Evolutionary conservation across 2,113 vertebrate species (phyloP).

Genomic region (Andinoacara biseriatus): DNA sequence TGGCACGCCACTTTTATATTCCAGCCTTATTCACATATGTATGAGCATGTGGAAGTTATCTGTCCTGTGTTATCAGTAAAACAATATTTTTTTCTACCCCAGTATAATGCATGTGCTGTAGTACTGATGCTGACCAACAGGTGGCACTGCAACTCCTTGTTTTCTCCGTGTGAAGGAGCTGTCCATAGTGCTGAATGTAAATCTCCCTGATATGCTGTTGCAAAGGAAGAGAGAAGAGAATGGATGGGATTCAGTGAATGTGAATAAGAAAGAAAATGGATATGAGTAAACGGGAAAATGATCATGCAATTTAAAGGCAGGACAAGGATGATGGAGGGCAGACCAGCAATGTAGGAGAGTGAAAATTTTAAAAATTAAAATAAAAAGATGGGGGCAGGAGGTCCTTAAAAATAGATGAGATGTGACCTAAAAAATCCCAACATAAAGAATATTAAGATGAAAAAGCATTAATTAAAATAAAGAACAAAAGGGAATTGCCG

Average conservation of each 20-base stretch:
- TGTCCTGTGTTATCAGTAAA: conserved; percentile 38
- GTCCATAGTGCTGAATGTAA: conserved; percentile 65
- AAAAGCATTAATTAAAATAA: conserved; percentile 15
- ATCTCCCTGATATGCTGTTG: conserved; percentile 49
- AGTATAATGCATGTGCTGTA: background rate
- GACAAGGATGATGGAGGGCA: background rate
- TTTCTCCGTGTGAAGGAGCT: conserved; percentile 29
- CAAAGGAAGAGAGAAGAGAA: conserved; percentile 36
- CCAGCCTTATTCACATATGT: conserved; percentile 46
- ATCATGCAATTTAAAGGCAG: conserved; percentile 24
- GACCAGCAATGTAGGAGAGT: background rate
- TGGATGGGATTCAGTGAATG: conserved; percentile 47
- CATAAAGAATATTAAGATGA: conserved; percentile 12
- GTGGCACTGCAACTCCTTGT: conserved; percentile 73
- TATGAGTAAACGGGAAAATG: background rate
- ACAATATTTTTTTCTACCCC: background rate
- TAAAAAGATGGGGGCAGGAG: background rate
- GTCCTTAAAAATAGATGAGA: background rate
- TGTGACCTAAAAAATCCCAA: conserved; percentile 7
- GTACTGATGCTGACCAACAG: conserved; percentile 40
- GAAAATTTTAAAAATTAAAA: conserved; percentile 1
- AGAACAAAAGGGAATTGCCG: conserved; percentile 9
- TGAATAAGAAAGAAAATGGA: conserved; percentile 6
- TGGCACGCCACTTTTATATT: background rate
- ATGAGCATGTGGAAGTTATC: conserved; percentile 43